phyloP scores from a whole-genome alignment of 2,797 vertebrate genomes.

The Sitta carolinensis region DNA sequence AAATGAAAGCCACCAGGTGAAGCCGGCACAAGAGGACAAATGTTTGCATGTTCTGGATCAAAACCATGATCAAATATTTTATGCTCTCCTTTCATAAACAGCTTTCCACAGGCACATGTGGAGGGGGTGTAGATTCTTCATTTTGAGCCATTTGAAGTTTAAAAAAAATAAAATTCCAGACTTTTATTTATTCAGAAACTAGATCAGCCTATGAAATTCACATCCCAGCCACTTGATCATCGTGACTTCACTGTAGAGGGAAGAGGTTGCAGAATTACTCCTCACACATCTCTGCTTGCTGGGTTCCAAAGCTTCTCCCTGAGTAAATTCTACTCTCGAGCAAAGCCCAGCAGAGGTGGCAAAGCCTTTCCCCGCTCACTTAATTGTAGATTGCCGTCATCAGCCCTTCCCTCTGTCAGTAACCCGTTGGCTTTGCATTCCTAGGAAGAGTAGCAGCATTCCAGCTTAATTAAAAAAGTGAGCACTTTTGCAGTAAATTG shows the following conservation, averaged over 20 bases:
- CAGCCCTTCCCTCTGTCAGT: constrained; percentile 49
- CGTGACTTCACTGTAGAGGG: constrained; percentile 30
- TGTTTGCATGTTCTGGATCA: constrained; percentile 78
- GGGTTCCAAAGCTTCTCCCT: background rate
- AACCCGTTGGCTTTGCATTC: constrained; percentile 5
- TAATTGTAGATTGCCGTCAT: constrained; percentile 6
- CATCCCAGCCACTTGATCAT: constrained; percentile 52
- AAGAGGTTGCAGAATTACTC: constrained; percentile 27
- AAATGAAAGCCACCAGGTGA: constrained; percentile 83
- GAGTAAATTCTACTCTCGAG: background rate
- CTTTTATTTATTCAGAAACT: constrained; percentile 68
- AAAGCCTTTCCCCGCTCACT: background rate
- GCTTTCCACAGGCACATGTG: constrained; percentile 66
- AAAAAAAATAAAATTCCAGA: background rate
- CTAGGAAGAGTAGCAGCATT: constrained; percentile 40
- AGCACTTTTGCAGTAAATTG: constrained; percentile 56
- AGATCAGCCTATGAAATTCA: constrained; percentile 64
- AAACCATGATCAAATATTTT: constrained; percentile 72
- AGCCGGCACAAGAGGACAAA: constrained; percentile 75
- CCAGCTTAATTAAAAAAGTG: constrained; percentile 60
- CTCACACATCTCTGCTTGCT: background rate
- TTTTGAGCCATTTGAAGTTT: constrained; percentile 66
- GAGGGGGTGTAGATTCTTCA: constrained; percentile 62
- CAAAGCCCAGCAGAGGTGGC: constrained; percentile 1
- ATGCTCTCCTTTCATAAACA: constrained; percentile 70